These are phyloP conservation scores for Platynereis dumerilii DNA, from an alignment of 2,888 invertebrate genomes.

Conservation along the genomic window DNA sequence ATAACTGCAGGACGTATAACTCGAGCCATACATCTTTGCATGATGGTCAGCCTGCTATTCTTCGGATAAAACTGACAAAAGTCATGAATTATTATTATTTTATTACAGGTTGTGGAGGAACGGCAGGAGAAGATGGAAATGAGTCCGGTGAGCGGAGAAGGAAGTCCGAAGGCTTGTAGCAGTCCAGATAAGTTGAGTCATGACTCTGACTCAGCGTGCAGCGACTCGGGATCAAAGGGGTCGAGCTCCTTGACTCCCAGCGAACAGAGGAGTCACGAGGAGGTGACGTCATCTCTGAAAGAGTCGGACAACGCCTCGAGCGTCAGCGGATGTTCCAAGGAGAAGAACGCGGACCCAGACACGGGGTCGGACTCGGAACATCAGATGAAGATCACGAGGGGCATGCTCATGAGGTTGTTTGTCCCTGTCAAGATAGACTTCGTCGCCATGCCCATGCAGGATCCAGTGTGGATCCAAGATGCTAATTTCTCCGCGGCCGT, in stretches of 20 bases:
- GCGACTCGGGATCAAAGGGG: slow-evolving; percentile 6
- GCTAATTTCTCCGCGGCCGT: no score
- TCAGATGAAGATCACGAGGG: neutral
- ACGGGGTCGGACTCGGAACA: neutral
- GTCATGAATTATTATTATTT: no score
- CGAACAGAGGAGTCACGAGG: slow-evolving; percentile 50
- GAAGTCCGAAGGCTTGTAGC: neutral
- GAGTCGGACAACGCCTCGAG: slow-evolving; percentile 43
- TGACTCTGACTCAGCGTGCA: slow-evolving; percentile 6
- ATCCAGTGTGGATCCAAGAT: no score
- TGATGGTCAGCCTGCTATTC: no score
- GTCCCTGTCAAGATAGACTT: neutral
- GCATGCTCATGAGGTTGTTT: neutral
- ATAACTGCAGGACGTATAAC: no score
- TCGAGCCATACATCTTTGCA: no score
- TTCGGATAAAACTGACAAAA: no score
- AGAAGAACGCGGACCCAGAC: no score
- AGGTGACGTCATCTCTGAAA: slow-evolving; percentile 60
- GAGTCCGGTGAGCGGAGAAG: no score
- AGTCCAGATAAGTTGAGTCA: neutral
- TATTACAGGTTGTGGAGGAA: no score
- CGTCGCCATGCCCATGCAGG: neutral
- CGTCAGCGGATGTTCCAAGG: neutral
- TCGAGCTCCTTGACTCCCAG: slow-evolving; percentile 55
- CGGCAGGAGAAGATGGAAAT: no score